phyloP scores from a whole-genome alignment of 2,888 invertebrate genomes.

The Baronia brevicornis region DNA sequence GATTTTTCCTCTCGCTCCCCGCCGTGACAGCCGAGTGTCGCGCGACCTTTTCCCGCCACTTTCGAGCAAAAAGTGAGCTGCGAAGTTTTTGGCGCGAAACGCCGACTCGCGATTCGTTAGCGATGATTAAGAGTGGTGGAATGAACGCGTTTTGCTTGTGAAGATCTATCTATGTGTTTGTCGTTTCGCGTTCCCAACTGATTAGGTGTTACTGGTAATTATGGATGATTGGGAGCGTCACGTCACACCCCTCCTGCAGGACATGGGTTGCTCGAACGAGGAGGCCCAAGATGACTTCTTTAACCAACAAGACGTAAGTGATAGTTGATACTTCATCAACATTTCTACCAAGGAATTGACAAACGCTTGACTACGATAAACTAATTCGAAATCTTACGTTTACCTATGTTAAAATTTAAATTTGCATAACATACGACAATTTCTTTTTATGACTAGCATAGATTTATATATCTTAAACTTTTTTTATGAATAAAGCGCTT shows the following conservation, averaged over 20 bases:
- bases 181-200: conserved; percentile 37
- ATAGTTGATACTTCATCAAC: conserved; percentile 14
- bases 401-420: no score
- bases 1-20: conserved; percentile 66
- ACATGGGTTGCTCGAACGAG: conserved; percentile 72
- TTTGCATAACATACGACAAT: no score
- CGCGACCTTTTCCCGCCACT: conserved; percentile 65
- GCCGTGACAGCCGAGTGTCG: conserved; percentile 61
- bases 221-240: conserved; percentile 79
- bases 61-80: conserved; percentile 37
- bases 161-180: conserved; percentile 51
- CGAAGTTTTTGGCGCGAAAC: conserved; percentile 71
- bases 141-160: conserved; percentile 50
- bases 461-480: no score
- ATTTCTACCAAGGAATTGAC: not conserved
- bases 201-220: conserved; percentile 40
- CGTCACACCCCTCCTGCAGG: conserved; percentile 74
- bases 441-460: no score
- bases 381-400: no score
- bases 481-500: no score
- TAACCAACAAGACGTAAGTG: conserved; percentile 76
- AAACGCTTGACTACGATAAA: no score
- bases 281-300: conserved; percentile 76
- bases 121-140: conserved; percentile 34
- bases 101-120: conserved; percentile 21